phyloP scores from a whole-genome alignment of 2,113 vertebrate genomes.

The Equus przewalskii region DNA sequence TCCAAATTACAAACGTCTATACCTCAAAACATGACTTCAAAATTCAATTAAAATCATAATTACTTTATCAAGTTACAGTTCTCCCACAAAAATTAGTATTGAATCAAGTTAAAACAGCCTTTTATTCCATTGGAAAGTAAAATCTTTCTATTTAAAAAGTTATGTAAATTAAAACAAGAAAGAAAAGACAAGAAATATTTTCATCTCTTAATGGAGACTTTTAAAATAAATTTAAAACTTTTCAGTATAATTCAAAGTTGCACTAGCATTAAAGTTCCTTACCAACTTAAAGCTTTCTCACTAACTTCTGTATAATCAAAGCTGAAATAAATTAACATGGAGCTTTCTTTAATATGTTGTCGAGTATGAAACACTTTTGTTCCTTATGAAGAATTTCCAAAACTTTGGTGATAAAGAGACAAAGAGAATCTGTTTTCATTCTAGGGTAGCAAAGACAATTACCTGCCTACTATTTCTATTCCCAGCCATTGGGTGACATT shows the following conservation, averaged over 20 bases:
- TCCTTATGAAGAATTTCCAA: not conserved
- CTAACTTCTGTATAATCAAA: not conserved
- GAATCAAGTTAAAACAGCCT: constrained; percentile 78
- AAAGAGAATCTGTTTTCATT: not conserved
- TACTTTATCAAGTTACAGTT: constrained; percentile 85
- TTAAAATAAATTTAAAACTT: not conserved
- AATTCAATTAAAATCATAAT: constrained; percentile 86
- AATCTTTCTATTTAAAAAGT: not conserved
- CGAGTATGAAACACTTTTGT: not conserved
- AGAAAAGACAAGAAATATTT: not conserved
- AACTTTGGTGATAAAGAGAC: not conserved
- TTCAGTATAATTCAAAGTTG: not conserved
- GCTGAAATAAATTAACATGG: not conserved
- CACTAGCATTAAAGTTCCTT: not conserved
- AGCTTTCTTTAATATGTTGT: not conserved
- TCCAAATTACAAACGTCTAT: constrained; percentile 83
- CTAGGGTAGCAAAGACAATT: not conserved
- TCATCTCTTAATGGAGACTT: not conserved
- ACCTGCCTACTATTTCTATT: not conserved
- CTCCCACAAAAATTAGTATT: constrained; percentile 76
- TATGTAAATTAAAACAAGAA: constrained; percentile 22
- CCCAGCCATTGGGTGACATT: not conserved
- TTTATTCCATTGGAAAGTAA: constrained; percentile 48
- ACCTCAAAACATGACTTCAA: constrained; percentile 84
- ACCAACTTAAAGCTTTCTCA: not conserved